Evolutionary conservation across 2,113 vertebrate genomes (phyloP).

Genomic region (Stictonetta naevosa): DNA sequence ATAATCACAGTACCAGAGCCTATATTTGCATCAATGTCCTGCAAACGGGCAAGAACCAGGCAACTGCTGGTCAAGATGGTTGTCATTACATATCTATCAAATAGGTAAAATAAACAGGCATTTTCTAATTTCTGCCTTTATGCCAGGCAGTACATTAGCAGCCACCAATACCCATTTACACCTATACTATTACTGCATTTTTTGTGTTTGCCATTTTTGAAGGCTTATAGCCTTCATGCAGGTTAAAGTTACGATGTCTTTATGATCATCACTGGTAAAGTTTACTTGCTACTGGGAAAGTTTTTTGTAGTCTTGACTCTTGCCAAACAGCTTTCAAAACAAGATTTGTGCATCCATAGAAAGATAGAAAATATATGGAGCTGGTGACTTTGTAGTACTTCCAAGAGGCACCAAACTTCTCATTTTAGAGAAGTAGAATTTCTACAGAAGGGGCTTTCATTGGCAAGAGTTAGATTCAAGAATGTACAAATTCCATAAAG

Average conservation of each 20-base stretch:
- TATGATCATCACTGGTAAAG: background rate
- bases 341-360: background rate
- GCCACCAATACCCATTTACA: background rate
- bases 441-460: background rate
- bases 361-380: background rate
- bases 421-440: background rate
- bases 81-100: background rate
- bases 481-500: background rate
- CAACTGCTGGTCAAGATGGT: background rate
- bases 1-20: background rate
- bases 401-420: background rate
- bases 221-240: background rate
- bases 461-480: background rate
- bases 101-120: background rate
- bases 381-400: background rate
- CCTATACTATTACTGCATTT: background rate
- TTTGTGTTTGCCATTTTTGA: background rate
- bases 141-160: background rate
- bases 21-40: background rate
- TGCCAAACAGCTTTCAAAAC: background rate
- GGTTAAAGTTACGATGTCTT: background rate
- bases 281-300: background rate
- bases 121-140: background rate
- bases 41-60: background rate
- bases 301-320: background rate